A percentile compares a stretch with the other conserved stretches of the same genome.
These are phyloP conservation scores for Diplodus puntazzo DNA, from an alignment of 2,797 vertebrate genomes.

Conservation along the genomic window DNA sequence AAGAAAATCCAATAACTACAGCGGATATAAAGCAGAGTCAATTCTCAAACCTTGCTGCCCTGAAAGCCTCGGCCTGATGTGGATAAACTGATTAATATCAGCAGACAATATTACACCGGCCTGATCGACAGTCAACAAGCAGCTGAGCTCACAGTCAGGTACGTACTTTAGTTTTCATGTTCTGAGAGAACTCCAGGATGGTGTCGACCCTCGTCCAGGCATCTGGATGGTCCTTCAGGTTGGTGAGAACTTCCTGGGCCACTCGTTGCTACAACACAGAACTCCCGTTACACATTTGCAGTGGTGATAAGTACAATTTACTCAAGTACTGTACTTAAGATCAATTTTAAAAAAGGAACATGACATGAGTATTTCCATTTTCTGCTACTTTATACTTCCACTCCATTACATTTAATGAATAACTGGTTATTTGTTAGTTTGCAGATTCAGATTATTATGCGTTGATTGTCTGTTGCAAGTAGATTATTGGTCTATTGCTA, in stretches of 20 bases:
- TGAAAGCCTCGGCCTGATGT: constrained; percentile 7
- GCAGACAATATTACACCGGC: neutral
- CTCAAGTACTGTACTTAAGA: too few relatives aligned
- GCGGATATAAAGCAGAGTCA: neutral
- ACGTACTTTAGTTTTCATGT: constrained; percentile 99
- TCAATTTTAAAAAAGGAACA: too few relatives aligned
- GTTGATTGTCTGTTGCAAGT: too few relatives aligned
- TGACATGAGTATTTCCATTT: too few relatives aligned
- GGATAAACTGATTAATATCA: constrained; percentile 23
- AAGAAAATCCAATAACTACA: constrained; percentile 15
- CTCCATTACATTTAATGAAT: too few relatives aligned
- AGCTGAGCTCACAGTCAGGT: neutral
- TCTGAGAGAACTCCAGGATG: constrained; percentile 99
- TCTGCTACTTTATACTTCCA: too few relatives aligned
- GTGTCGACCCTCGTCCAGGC: constrained; percentile 99
- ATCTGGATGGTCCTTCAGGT: constrained; percentile 98
- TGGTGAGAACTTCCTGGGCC: constrained; percentile 97
- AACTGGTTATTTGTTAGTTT: too few relatives aligned
- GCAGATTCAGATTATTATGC: too few relatives aligned
- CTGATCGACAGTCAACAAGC: neutral
- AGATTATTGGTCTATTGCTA: too few relatives aligned
- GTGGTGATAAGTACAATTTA: too few relatives aligned
- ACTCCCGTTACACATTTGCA: neutral
- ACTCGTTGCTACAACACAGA: constrained; percentile 90
- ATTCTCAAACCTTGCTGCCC: neutral